phyloP scores from a whole-genome alignment of 2,888 invertebrate genomes.

The Zaprionus bogoriensis region DNA sequence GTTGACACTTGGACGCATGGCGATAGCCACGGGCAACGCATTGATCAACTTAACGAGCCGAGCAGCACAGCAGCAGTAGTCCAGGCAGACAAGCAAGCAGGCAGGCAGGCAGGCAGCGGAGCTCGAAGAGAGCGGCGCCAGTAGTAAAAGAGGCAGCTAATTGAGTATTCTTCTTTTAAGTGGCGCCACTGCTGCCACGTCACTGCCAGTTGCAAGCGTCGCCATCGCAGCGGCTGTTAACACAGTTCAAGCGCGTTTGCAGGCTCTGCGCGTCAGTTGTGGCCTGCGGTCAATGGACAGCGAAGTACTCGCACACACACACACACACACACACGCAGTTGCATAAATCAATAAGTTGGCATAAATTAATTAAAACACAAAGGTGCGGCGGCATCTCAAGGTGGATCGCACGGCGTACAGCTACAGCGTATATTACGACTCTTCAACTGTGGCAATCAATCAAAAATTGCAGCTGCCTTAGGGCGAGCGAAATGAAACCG shows the following conservation, averaged over 20 bases:
- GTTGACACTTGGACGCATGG: slow-evolving; percentile 62
- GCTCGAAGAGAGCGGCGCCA: slow-evolving; percentile 25
- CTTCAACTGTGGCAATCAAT: slow-evolving; percentile 59
- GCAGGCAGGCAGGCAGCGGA: background rate
- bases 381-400: slow-evolving; percentile 17
- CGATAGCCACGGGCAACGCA: slow-evolving; percentile 47
- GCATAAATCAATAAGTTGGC: slow-evolving; percentile 69
- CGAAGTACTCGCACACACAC: too few relatives aligned
- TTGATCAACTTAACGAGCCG: slow-evolving; percentile 71
- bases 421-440: too few relatives aligned
- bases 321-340: slow-evolving; percentile 1
- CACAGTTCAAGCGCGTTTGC: slow-evolving; percentile 55
- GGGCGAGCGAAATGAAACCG: background rate
- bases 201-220: slow-evolving; percentile 27
- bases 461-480: slow-evolving; percentile 65
- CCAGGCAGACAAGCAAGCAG: background rate
- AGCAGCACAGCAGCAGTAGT: slow-evolving; percentile 3
- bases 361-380: slow-evolving; percentile 50
- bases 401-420: slow-evolving; percentile 13
- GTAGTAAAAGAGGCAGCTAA: slow-evolving; percentile 36
- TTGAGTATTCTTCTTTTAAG: slow-evolving; percentile 73
- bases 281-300: slow-evolving; percentile 14
- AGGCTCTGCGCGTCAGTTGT: background rate
- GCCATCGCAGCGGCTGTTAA: slow-evolving; percentile 25
- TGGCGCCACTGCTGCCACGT: slow-evolving; percentile 44